phyloP scores from a whole-genome alignment of 2,888 invertebrate genomes.

The Opisthograptis luteolata region DNA sequence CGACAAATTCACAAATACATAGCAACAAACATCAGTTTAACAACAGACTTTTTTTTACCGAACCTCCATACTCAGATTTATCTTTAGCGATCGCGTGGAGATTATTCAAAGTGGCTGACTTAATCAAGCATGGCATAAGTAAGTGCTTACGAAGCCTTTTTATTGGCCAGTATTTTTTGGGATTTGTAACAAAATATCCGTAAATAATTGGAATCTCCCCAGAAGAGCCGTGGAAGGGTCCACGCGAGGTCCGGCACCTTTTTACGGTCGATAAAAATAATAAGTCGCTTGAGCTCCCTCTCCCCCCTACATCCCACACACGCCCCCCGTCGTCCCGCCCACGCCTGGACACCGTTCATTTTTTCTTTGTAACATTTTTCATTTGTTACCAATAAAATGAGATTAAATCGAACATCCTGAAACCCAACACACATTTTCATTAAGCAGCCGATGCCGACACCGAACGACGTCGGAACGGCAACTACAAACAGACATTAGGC shows the following conservation, averaged over 20 bases:
- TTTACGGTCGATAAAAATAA: slow-evolving; percentile 82
- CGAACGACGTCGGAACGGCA: slow-evolving; percentile 28
- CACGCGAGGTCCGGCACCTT: slow-evolving; percentile 73
- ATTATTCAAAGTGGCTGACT: slow-evolving; percentile 38
- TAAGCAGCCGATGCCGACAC: slow-evolving; percentile 36
- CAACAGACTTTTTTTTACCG: background rate
- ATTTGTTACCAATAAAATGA: slow-evolving; percentile 43
- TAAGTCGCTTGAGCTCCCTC: slow-evolving; percentile 62
- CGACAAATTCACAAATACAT: slow-evolving; percentile 2
- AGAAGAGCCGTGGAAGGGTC: slow-evolving; percentile 70
- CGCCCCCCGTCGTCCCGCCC: slow-evolving; percentile 48
- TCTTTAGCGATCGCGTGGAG: slow-evolving; percentile 15
- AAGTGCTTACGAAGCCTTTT: slow-evolving; percentile 59
- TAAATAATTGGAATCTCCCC: slow-evolving; percentile 76
- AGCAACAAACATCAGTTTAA: background rate
- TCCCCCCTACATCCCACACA: slow-evolving; percentile 37
- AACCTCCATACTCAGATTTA: slow-evolving; percentile 14
- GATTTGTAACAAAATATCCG: slow-evolving; percentile 75
- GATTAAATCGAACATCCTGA: slow-evolving; percentile 27
- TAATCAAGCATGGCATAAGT: slow-evolving; percentile 54
- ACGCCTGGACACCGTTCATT: slow-evolving; percentile 81
- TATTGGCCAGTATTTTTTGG: slow-evolving; percentile 68
- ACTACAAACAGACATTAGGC: slow-evolving; percentile 75
- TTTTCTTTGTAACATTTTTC: slow-evolving; percentile 60
- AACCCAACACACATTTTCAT: slow-evolving; percentile 40